Percentiles rank a stretch among this genome's conserved stretches.
phyloP scores from a whole-genome alignment of 2,888 invertebrate species.

The Brachypalpus laphriformis region DNA sequence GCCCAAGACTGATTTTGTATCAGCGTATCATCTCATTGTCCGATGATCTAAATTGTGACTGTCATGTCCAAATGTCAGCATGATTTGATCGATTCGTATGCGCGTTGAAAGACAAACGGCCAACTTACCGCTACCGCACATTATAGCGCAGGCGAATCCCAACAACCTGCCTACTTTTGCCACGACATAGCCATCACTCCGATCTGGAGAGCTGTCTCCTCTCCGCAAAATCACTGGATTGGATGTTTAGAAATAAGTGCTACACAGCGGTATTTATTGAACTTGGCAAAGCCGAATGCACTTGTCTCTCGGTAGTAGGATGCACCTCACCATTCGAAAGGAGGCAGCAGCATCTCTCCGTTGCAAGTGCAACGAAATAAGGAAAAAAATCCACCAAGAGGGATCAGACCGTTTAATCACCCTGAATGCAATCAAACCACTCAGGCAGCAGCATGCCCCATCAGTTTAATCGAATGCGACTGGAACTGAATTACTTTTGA shows the following conservation, averaged over 20 bases:
- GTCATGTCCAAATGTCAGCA: conserved; percentile 63
- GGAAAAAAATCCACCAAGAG: conserved; percentile 2
- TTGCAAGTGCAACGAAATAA: conserved; percentile 37
- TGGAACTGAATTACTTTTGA: conserved; percentile 71
- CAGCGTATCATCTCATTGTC: conserved; percentile 65
- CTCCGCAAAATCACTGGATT: conserved; percentile 57
- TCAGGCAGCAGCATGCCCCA: background rate
- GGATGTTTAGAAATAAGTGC: conserved; percentile 61
- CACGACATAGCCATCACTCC: conserved; percentile 70
- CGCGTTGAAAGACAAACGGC: conserved; percentile 69
- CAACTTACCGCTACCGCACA: conserved; percentile 40
- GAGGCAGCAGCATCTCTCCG: conserved; percentile 46
- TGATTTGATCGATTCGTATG: conserved; percentile 71
- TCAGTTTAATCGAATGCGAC: conserved; percentile 64
- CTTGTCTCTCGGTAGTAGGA: conserved; percentile 55
- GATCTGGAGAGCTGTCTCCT: conserved; percentile 67
- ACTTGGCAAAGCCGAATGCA: conserved; percentile 63
- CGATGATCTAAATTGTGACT: conserved; percentile 74
- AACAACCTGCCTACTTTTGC: conserved; percentile 66
- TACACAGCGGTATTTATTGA: conserved; percentile 70
- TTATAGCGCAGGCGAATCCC: conserved; percentile 41
- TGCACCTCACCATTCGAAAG: conserved; percentile 30
- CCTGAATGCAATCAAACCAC: conserved; percentile 40
- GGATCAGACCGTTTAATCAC: conserved; percentile 59
- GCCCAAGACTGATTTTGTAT: conserved; percentile 64